Base-by-base conservation (phyloP, 2,888 invertebrate species). In the Anagyrus pseudococci region DNA sequence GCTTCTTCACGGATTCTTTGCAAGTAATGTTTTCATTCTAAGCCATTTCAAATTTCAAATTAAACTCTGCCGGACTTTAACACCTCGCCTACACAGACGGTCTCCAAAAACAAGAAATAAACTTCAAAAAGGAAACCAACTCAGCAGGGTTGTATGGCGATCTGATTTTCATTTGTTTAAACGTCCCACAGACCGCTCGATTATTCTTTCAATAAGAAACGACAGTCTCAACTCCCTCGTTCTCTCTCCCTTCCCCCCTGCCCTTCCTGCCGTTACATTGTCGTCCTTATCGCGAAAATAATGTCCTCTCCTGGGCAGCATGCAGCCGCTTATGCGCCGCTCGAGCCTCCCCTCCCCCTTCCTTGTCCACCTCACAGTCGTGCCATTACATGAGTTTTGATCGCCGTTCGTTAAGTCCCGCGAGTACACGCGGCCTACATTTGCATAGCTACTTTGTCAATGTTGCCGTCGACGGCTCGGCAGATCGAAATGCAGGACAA, bases 301-400 rank as follows among this genome's bases (percentile, higher is more conserved):
- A 50, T 56, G 56, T 56, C 50, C 56, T 56, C 61, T 56, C 47
- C 15, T 41, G 59, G 53, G 59, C 47, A 53, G 20, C 23, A 23
- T 25, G 46, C 17, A 43, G 33, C 25, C 50, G 37, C 44, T 29
- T 19, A 6, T 23, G 1, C 20, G 33, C 40, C 25, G 19, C 17
- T 41, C 41, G 15, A 20, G 23, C 25, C 48, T n/a, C 49, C 47
- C 47, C 8, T n/a, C 40, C 0, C 23, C 37, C 20, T 13, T 13
- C 43, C 46, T n/a, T n/a, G n/a, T n/a, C n/a, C n/a, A n/a, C n/a
- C n/a, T n/a, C n/a, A n/a, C 54, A 44, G 20, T 71, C 73, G 67
- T 71, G 72, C 72, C 75, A 77, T 78, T 77, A 77, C 77, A 76
- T 69, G 77, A 75, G 70, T 77, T 78, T 77, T 76, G 75, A 77